A percentile compares a stretch with the other conserved stretches of the same genome.
Evolutionary conservation across 1,140 invertebrate species (phyloP).

Genomic region (Pteromalus puparum): DNA sequence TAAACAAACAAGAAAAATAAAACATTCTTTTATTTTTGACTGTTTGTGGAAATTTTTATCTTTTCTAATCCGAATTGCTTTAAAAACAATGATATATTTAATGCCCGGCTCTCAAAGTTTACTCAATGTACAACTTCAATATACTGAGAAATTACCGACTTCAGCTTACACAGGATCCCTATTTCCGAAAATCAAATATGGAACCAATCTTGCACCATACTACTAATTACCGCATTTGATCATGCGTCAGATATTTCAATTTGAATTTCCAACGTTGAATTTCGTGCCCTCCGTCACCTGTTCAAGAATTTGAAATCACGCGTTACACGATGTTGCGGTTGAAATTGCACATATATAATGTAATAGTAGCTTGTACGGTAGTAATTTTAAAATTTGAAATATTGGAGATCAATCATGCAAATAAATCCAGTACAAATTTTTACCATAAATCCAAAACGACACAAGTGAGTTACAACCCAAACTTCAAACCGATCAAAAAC

Average conservation of each 20-base stretch:
- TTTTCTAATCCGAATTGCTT: no score
- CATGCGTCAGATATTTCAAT: constrained; percentile 7
- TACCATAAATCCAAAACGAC: background rate
- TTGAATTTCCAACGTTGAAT: background rate
- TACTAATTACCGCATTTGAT: constrained; percentile 15
- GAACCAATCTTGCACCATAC: constrained; percentile 2
- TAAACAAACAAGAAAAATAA: no score
- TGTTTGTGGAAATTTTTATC: no score
- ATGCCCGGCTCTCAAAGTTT: no score
- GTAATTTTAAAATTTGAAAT: background rate
- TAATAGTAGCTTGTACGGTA: background rate
- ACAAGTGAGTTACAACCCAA: background rate
- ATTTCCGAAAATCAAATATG: background rate
- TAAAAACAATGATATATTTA: no score
- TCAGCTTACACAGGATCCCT: background rate
- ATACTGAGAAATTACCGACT: no score
- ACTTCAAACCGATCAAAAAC: background rate
- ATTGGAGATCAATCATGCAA: background rate
- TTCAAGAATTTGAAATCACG: background rate
- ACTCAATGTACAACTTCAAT: no score
- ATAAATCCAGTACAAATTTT: no score
- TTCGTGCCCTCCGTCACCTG: background rate
- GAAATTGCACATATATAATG: background rate
- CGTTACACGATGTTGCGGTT: background rate
- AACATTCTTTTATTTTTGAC: no score